These are phyloP conservation scores for Actinemys pallida DNA, from an alignment of 2,113 vertebrate species.

Conservation along the genomic window DNA sequence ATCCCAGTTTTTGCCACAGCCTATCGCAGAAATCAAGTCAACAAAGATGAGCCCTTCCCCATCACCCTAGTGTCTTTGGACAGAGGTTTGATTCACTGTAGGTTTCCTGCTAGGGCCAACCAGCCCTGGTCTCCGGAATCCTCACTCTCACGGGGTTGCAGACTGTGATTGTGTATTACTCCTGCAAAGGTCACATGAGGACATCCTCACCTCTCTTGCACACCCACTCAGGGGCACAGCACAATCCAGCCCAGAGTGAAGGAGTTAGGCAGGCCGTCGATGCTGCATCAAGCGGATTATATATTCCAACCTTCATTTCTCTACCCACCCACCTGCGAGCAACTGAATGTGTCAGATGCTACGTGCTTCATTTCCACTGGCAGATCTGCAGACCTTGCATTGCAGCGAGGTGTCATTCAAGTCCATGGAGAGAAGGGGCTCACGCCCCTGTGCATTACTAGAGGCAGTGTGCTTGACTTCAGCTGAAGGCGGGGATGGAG, in stretches of 20 bases:
- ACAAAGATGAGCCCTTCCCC: not conserved
- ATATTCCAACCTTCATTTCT: not conserved
- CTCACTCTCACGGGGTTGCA: not conserved
- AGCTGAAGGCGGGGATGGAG: too few species aligned
- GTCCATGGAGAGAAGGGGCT: too few species aligned
- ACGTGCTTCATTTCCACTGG: too few species aligned
- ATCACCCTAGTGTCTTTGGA: not conserved
- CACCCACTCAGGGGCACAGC: not conserved
- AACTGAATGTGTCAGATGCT: too few species aligned
- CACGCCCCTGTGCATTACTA: too few species aligned
- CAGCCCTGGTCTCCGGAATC: not conserved
- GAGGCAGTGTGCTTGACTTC: too few species aligned
- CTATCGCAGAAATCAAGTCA: not conserved
- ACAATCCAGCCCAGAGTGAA: not conserved
- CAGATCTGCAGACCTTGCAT: too few species aligned
- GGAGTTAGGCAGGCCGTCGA: too few species aligned
- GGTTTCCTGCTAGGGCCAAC: not conserved
- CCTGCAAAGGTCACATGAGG: not conserved
- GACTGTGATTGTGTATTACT: not conserved
- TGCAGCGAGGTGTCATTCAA: too few species aligned
- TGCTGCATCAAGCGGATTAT: not conserved
- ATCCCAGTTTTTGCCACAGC: not conserved
- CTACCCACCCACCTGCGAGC: not conserved
- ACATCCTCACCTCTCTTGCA: not conserved
- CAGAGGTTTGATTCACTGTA: not conserved